Evolutionary conservation across 2,113 vertebrate genomes (phyloP), one percentile per base, ranked within the genome.

Genomic region (Seriola dumerili): DNA sequence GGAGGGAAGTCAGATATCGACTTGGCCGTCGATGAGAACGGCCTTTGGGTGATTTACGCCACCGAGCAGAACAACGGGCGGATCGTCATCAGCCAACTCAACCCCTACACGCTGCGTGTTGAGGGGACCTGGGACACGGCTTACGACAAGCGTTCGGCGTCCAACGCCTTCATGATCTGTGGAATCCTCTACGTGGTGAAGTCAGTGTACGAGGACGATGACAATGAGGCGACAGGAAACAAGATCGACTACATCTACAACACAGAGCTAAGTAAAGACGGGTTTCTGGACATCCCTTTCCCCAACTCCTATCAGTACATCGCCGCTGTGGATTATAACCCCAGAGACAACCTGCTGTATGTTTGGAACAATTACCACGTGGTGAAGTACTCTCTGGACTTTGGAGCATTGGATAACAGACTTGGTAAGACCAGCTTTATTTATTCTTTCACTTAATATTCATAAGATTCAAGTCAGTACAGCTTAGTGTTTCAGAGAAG

Each of bases 311-410:
- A 99, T 88, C 98, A 99, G 93, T 99, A 99, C 92, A 99, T 99
- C 52, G 97, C 98, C 23, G 98, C 98, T 61, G 98, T 99, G 97
- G 98, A 99, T 98, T 99, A 99, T 93, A 99, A 99, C 84, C 98
- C 98, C 75, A 95, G 98, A 81, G 98, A 99, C 96, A 99, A 99
- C 84, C 95, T 99, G 55, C 97, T 99, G 29, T 99, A 99, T 0
- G 98, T 99, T 2, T 99, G 98, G 98, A 99, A 99, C 96, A 99
- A 99, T 91, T 99, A 99, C 85, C 98, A 99, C 0, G 98, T 99
- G 0, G 98, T 99, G 83, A 99, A 99, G 83, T 99, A 99, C 85
- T 97, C 98, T 2, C 91, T 99, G 96, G 98, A 99, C 88, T 99
- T 99, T 84, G 98, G 98, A 59, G 95, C 97, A 0, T 80, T 99